Evolutionary conservation across 2,113 vertebrate species (phyloP), one percentile per base, ranked within the genome.

Genomic region (Microcebus tavaratra): DNA sequence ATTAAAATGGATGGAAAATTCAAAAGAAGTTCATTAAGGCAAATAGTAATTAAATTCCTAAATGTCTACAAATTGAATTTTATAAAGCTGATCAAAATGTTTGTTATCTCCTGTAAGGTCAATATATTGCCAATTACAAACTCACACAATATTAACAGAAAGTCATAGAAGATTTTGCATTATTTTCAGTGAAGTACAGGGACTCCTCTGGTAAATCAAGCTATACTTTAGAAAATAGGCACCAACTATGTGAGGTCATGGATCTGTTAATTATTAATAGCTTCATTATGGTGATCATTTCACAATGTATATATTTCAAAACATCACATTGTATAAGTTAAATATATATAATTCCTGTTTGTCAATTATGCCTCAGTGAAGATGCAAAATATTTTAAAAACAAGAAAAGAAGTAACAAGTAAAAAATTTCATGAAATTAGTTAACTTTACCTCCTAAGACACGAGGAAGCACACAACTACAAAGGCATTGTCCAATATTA

Each of bases 11-110:
- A 81, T 63, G 23, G 84, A 83, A 8, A 88, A 96, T 84, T 94
- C 39, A 61, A 96, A 95, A 90, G 20, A 36, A 1, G 17, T 34
- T 94, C 48, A 90, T 48, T 90, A 91, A 78, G 48, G 15, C 29
- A 94, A 94, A 82, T 34, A 86, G 39, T 96, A 82, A 94, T 95
- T 96, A 93, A 91, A 72, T 42, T 89, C 10, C 78, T 88, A 67
- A 91, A 72, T 93, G 95, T 85, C 29, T 89, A 14, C 95, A 93
- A 91, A 61, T 39, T 87, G 15, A 83, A 73, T 88, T 91, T 96
- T 91, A 73, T 93, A 82, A 91, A 5, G 2, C 31, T 87, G 14
- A 88, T 93, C 57, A 89, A 76, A 93, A 94, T 81, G 8, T 55
- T 93, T 34, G 45, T 76, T 20, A 31, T 89, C 80, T 15, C 21